Evolutionary conservation across 2,888 invertebrate genomes (phyloP).

Genomic region (Drosophila kuntzei): DNA sequence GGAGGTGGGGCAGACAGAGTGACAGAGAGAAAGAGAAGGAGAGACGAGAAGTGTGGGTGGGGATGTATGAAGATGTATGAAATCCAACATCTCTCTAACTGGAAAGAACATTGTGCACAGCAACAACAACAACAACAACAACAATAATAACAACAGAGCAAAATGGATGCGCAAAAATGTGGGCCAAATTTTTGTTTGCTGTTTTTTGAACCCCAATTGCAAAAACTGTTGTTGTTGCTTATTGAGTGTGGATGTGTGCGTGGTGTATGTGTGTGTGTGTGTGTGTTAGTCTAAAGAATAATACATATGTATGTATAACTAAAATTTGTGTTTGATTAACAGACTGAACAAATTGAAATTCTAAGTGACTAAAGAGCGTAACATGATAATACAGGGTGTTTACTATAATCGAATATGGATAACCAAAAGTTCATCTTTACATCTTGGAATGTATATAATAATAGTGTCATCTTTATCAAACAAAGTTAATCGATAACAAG

Average conservation of each 20-base stretch:
- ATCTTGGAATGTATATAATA: too few relatives aligned
- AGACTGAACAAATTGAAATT: constrained; percentile 14
- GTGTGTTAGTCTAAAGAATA: constrained; percentile 1
- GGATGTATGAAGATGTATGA: constrained; percentile 11
- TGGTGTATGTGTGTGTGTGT: constrained; percentile 14
- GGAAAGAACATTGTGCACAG: constrained; percentile 48
- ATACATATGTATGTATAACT: constrained; percentile 1
- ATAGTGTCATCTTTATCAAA: too few relatives aligned
- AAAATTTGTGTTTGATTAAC: constrained; percentile 26
- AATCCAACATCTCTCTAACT: constrained; percentile 41
- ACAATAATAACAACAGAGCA: constrained; percentile 21
- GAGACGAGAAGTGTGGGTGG: neutral
- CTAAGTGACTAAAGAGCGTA: constrained; percentile 9
- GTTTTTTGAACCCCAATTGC: constrained; percentile 34
- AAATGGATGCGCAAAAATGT: constrained; percentile 62
- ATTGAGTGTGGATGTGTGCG: constrained; percentile 27
- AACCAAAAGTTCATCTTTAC: too few relatives aligned
- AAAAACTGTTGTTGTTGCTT: constrained; percentile 21
- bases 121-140: constrained; percentile 27
- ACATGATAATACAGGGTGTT: constrained; percentile 5
- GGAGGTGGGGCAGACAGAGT: neutral
- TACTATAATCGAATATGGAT: neutral
- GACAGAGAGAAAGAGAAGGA: too few relatives aligned
- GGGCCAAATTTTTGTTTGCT: constrained; percentile 61
- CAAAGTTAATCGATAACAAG: neutral